Conservation (phyloP, 2,797 vertebrate genomes). For the Sebastes baramenuke region DNA sequence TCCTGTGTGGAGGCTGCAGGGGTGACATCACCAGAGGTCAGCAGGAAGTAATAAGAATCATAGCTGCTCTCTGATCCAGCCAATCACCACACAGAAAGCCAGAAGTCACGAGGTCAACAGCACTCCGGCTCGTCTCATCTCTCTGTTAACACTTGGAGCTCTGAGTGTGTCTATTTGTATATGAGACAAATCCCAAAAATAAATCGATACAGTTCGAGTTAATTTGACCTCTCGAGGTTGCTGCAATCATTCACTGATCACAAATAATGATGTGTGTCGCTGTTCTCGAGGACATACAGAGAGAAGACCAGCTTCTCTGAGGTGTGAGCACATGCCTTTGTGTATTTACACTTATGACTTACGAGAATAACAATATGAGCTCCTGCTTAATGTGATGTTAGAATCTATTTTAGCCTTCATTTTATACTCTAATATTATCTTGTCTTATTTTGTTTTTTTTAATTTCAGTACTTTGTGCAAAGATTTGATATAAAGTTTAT, state of each 20-base stretch:
- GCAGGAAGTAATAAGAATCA: constrained; percentile 20
- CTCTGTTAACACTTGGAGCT: background rate
- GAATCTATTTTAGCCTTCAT: background rate
- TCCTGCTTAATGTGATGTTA: background rate
- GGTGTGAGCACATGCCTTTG: background rate
- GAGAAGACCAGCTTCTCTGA: background rate
- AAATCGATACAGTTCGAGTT: constrained; percentile 5
- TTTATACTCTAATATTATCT: background rate
- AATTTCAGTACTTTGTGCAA: background rate
- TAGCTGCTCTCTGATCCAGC: background rate
- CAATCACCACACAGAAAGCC: background rate
- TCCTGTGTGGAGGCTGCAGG: background rate
- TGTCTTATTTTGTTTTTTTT: background rate
- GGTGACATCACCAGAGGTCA: constrained; percentile 23
- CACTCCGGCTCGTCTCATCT: background rate
- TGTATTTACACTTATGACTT: no score
- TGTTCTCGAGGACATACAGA: background rate
- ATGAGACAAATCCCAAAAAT: background rate
- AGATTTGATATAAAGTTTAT: background rate
- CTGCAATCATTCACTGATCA: constrained; percentile 17
- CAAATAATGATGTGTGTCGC: background rate
- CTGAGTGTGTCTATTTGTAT: background rate
- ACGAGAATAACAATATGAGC: background rate
- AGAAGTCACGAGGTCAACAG: background rate
- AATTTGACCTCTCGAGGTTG: background rate